Conservation (phyloP, 1,140 invertebrate genomes). For the Vanessa tameamea region DNA sequence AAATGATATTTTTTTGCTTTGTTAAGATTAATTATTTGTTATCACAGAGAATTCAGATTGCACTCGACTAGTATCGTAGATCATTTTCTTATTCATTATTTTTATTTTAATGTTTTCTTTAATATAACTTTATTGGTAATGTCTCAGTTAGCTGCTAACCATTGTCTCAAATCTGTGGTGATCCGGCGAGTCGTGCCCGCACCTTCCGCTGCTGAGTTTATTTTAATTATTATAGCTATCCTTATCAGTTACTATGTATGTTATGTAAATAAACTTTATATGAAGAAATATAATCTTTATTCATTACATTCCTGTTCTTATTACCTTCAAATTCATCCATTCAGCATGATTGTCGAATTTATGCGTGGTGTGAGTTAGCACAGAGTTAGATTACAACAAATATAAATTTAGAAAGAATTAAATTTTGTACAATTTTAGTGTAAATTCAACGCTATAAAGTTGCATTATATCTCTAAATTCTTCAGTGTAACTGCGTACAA, state of each 20-base stretch:
- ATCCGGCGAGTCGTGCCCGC: slow-evolving; percentile 36
- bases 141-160: slow-evolving; percentile 31
- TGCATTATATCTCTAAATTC: slow-evolving; percentile 58
- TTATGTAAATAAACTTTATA: slow-evolving; percentile 78
- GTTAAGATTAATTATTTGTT: slow-evolving; percentile 29
- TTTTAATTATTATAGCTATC: slow-evolving; percentile 66
- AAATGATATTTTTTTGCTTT: slow-evolving; percentile 26
- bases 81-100: slow-evolving; percentile 33
- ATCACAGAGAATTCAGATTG: slow-evolving; percentile 26
- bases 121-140: slow-evolving; percentile 38
- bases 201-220: slow-evolving; percentile 53
- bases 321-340: not conserved
- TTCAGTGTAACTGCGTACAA: slow-evolving; percentile 39
- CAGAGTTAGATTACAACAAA: not conserved
- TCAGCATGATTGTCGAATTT: too few species aligned
- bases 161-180: slow-evolving; percentile 40
- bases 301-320: slow-evolving; percentile 27
- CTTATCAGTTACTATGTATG: slow-evolving; percentile 72
- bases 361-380: too few species aligned
- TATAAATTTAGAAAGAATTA: slow-evolving; percentile 26
- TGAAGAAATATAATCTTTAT: slow-evolving; percentile 60
- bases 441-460: slow-evolving; percentile 54
- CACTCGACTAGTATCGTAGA: slow-evolving; percentile 34
- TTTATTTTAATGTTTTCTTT: slow-evolving; percentile 33
- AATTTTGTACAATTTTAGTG: slow-evolving; percentile 55